Conservation (phyloP, 2,113 vertebrate species). For the Hassar affinis region DNA sequence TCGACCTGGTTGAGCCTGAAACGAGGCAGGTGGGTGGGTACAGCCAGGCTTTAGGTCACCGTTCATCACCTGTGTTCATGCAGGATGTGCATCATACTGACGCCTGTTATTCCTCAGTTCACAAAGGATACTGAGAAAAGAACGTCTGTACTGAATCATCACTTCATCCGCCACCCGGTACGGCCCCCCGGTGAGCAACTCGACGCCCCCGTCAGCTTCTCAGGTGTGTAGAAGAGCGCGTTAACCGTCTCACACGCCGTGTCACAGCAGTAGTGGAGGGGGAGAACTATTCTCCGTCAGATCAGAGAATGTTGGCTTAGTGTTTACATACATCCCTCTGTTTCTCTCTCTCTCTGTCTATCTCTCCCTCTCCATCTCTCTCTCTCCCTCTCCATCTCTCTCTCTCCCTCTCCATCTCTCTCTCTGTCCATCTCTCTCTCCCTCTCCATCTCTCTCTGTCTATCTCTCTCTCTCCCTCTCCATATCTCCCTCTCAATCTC, state of each 20-base stretch:
- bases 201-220: constrained; percentile 69
- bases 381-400: neutral
- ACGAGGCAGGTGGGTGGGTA: constrained; percentile 89
- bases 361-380: no score
- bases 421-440: no score
- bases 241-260: neutral
- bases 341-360: neutral
- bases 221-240: constrained; percentile 68
- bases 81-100: neutral
- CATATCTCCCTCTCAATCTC: no score
- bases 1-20: constrained; percentile 89
- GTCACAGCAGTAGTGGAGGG: no score
- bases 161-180: constrained; percentile 89
- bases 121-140: constrained; percentile 80
- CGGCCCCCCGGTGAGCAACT: constrained; percentile 74
- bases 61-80: neutral
- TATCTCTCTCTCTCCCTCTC: constrained; percentile 59
- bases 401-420: neutral
- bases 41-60: neutral
- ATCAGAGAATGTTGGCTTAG: neutral
- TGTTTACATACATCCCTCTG: neutral
- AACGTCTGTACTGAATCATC: constrained; percentile 82
- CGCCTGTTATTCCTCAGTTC: constrained; percentile 72
- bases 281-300: neutral
- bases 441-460: neutral